Conservation (phyloP, 2,888 invertebrate genomes). For the Alloplasta piceator region DNA sequence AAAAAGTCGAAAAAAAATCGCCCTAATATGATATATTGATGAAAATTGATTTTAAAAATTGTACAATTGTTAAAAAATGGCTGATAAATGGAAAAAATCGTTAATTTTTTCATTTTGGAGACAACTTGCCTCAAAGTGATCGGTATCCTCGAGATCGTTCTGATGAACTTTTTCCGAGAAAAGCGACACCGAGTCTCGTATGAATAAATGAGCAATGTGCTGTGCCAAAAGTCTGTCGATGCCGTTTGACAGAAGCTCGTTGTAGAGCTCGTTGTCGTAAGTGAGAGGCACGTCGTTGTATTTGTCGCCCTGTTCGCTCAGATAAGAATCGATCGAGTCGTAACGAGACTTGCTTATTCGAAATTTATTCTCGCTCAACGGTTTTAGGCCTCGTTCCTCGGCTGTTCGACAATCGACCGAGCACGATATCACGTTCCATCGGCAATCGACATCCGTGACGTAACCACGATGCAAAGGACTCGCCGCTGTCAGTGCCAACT, state of each 20-base stretch:
- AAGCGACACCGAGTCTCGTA: slow-evolving; percentile 97
- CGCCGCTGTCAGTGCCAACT: slow-evolving; percentile 98
- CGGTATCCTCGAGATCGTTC: slow-evolving; percentile 96
- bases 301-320: slow-evolving; percentile 93
- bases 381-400: slow-evolving; percentile 94
- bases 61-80: too few relatives aligned
- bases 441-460: slow-evolving; percentile 97
- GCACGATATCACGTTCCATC: slow-evolving; percentile 98
- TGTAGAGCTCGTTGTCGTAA: slow-evolving; percentile 93
- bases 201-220: slow-evolving; percentile 99
- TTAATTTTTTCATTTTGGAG: too few relatives aligned
- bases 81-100: too few relatives aligned
- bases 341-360: slow-evolving; percentile 97
- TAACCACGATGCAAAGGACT: slow-evolving; percentile 97
- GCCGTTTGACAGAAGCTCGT: slow-evolving; percentile 92
- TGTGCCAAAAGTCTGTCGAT: slow-evolving; percentile 97
- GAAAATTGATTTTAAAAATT: too few relatives aligned
- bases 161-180: slow-evolving; percentile 98
- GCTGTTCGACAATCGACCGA: slow-evolving; percentile 98
- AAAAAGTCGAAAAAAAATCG: too few relatives aligned
- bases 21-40: too few relatives aligned
- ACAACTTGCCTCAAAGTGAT: slow-evolving; percentile 96
- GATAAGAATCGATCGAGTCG: slow-evolving; percentile 98
- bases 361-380: slow-evolving; percentile 90
- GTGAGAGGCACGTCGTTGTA: slow-evolving; percentile 97